A percentile compares a stretch with the other conserved stretches of the same genome.
phyloP scores from a whole-genome alignment of 53 echinoderm and acorn worm genomes.

The Echinarachnius parma region DNA sequence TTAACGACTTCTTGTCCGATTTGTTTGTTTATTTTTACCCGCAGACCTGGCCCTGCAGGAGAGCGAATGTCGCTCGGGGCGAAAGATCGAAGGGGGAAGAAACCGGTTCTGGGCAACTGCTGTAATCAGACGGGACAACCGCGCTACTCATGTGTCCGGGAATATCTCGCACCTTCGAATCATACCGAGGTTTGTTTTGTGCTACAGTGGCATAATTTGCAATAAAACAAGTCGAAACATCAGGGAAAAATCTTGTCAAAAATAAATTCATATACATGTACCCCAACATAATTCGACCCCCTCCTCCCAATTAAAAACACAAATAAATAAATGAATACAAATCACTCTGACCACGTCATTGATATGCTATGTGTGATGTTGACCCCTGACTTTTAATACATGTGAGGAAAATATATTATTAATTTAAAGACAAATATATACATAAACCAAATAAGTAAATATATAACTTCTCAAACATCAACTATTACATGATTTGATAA shows the following conservation, averaged over 20 bases:
- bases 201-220: background rate
- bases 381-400: no score
- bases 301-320: background rate
- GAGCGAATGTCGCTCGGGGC: background rate
- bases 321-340: no score
- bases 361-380: no score
- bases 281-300: background rate
- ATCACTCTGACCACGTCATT: no score
- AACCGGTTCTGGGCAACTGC: background rate
- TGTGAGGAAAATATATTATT: no score
- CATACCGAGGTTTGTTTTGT: background rate
- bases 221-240: no score
- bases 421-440: no score
- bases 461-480: no score
- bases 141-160: slow-evolving; percentile 9
- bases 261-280: background rate
- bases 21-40: background rate
- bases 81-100: background rate
- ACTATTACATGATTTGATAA: no score
- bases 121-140: background rate
- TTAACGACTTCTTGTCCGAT: no score
- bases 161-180: background rate
- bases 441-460: no score
- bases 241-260: no score
- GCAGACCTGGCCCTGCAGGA: background rate